phyloP scores from a whole-genome alignment of 2,113 vertebrate genomes.

The Alouatta palliata region DNA sequence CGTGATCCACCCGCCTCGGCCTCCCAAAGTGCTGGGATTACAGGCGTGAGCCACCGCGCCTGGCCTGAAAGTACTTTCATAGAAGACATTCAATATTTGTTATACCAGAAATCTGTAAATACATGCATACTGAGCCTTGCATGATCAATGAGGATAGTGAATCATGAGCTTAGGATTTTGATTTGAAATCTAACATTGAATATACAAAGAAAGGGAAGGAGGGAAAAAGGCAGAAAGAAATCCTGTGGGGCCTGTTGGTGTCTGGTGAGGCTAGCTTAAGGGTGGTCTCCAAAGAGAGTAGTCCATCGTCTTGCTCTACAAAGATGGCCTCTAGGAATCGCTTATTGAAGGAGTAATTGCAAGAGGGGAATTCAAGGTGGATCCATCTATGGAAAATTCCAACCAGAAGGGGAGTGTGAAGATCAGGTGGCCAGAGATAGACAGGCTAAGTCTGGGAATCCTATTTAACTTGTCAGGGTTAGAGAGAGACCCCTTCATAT shows the following conservation, averaged over 20 bases:
- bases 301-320: neutral
- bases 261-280: neutral
- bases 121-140: neutral
- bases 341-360: neutral
- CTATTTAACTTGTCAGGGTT: neutral
- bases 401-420: neutral
- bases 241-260: neutral
- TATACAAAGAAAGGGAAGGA: neutral
- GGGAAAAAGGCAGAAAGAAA: neutral
- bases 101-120: neutral
- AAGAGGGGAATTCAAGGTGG: neutral
- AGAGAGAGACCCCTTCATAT: accelerated
- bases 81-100: neutral
- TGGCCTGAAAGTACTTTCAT: neutral
- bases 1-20: too few species aligned
- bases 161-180: neutral
- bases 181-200: neutral
- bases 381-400: neutral
- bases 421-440: neutral
- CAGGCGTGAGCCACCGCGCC: too few species aligned
- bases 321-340: neutral
- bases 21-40: too few species aligned
- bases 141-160: neutral
- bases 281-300: neutral
- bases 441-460: neutral